Percentiles rank a stretch among this genome's conserved stretches.
Conservation (phyloP, 2,888 invertebrate species). For the Synergus japonicus region DNA sequence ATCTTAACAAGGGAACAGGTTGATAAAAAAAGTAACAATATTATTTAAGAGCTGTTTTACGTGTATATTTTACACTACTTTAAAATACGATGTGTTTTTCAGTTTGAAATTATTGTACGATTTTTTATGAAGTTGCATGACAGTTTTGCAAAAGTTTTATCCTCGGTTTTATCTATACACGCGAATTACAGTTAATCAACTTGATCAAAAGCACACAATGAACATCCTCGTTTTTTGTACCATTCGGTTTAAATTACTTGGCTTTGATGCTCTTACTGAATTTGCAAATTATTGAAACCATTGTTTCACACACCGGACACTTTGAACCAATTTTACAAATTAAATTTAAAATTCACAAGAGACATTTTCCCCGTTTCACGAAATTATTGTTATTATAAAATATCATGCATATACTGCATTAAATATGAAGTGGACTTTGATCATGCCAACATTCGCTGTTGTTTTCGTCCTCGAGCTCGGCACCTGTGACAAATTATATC, state of each 20-base stretch:
- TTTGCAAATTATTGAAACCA: not conserved
- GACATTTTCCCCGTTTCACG: not conserved
- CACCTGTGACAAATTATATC: constrained; percentile 28
- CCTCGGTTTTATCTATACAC: not conserved
- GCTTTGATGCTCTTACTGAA: not conserved
- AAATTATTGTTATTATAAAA: not conserved
- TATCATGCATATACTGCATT: constrained; percentile 3
- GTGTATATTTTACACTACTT: too few relatives aligned
- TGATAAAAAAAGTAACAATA: not conserved
- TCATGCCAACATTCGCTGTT: constrained; percentile 24
- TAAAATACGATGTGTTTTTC: too few relatives aligned
- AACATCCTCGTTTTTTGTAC: not conserved
- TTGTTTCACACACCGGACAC: not conserved
- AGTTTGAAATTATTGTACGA: too few relatives aligned
- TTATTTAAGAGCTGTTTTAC: not conserved
- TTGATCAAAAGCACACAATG: not conserved
- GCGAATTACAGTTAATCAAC: not conserved
- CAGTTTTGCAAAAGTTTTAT: too few relatives aligned
- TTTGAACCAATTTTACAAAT: not conserved
- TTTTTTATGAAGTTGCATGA: too few relatives aligned
- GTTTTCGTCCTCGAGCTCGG: not conserved
- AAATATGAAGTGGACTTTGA: constrained; percentile 33
- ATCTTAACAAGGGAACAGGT: not conserved
- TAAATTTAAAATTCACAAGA: not conserved
- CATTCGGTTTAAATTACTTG: not conserved